Conservation (phyloP, 1,140 invertebrate species). For the Drosophila lini region DNA sequence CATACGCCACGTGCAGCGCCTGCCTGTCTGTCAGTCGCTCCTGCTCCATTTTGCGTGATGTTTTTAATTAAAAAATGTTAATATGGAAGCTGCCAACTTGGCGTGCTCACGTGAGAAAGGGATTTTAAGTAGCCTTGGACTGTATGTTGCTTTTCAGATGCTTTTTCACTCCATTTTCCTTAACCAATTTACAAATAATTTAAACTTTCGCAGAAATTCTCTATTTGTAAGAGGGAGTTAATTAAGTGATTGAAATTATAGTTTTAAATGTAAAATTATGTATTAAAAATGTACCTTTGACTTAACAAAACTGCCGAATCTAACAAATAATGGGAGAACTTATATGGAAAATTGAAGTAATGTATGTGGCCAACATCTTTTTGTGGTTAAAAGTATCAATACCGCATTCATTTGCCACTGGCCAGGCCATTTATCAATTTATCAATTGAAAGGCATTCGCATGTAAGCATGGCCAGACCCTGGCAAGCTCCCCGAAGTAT, state of each 20-base stretch:
- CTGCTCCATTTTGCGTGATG: constrained; percentile 23
- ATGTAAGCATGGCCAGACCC: background rate
- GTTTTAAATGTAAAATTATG: too few species aligned
- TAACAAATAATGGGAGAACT: background rate
- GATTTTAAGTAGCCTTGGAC: constrained; percentile 39
- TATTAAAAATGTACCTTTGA: too few species aligned
- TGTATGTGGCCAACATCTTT: background rate
- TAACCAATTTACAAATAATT: background rate
- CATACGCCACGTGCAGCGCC: constrained; percentile 66
- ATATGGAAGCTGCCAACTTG: constrained; percentile 40
- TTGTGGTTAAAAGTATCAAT: constrained; percentile 2
- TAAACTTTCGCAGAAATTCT: background rate
- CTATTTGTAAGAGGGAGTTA: background rate
- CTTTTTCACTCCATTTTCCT: background rate
- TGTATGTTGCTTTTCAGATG: constrained; percentile 1
- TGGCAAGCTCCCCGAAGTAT: constrained; percentile 56
- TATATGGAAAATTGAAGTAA: background rate
- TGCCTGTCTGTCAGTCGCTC: constrained; percentile 13
- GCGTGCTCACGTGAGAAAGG: constrained; percentile 13
- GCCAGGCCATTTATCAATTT: constrained; percentile 52
- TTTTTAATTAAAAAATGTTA: constrained; percentile 81
- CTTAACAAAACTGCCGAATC: too few species aligned
- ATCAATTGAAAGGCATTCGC: constrained; percentile 19
- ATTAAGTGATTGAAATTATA: background rate
- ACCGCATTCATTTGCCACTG: constrained; percentile 9